Conservation (phyloP, 1,140 invertebrate species). For the Cylas formicarius region DNA sequence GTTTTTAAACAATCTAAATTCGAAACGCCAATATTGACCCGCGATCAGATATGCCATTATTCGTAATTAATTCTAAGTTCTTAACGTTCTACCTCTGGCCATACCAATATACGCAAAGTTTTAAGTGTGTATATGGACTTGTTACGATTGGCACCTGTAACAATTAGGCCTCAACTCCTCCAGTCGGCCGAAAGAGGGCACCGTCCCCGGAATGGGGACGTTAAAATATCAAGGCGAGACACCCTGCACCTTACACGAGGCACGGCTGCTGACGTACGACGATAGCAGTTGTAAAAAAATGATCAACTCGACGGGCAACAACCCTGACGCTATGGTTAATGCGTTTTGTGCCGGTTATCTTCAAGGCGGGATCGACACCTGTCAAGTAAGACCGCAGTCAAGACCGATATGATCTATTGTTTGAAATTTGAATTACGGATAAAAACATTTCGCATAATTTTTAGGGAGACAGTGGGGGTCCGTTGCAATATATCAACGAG, state of each 20-base stretch:
- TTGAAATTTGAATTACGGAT: background rate
- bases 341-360: slow-evolving; percentile 39
- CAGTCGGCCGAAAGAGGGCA: slow-evolving; percentile 26
- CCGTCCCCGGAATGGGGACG: slow-evolving; percentile 30
- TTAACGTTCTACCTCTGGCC: background rate
- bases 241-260: slow-evolving; percentile 34
- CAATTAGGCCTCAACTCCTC: slow-evolving; percentile 12
- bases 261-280: slow-evolving; percentile 28
- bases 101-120: background rate
- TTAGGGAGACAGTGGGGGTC: slow-evolving; percentile 38
- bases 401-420: background rate
- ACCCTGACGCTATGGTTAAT: slow-evolving; percentile 22
- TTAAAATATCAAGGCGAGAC: slow-evolving; percentile 23
- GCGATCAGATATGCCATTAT: too few species aligned
- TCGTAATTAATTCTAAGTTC: too few species aligned
- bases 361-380: slow-evolving; percentile 35
- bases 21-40: too few species aligned
- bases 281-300: slow-evolving; percentile 28
- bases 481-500: slow-evolving; percentile 25
- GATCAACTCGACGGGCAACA: slow-evolving; percentile 26
- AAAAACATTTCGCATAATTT: slow-evolving; percentile 6
- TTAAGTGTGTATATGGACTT: too few species aligned
- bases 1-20: too few species aligned
- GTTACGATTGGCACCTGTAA: too few species aligned
- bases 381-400: too few species aligned